A percentile compares a stretch with the other conserved stretches of the same genome.
Evolutionary conservation across 1,140 invertebrate genomes (phyloP).

Genomic region (Rhynchophorus ferrugineus): DNA sequence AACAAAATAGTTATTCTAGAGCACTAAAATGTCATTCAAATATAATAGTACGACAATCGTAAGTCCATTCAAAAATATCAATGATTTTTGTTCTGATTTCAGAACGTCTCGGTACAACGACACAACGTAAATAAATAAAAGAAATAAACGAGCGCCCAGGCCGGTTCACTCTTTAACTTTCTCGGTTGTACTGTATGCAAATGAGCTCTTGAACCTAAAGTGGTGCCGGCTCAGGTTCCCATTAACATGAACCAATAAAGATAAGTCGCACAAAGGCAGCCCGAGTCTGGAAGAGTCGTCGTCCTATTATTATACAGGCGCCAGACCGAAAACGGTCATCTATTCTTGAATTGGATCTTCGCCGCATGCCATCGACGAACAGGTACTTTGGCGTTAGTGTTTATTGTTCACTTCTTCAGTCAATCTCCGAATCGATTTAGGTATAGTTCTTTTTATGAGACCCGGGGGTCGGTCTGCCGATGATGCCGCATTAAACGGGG

Average conservation of each 20-base stretch:
- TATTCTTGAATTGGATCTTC: slow-evolving; percentile 19
- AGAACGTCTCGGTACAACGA: too few species aligned
- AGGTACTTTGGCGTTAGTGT: slow-evolving; percentile 19
- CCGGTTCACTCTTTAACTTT: too few species aligned
- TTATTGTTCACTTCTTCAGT: slow-evolving; percentile 16
- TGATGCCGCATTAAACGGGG: slow-evolving; percentile 9
- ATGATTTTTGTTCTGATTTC: too few species aligned
- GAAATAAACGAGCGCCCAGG: too few species aligned
- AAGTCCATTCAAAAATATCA: too few species aligned
- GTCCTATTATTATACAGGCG: slow-evolving; percentile 20
- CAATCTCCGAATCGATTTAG: slow-evolving; percentile 12
- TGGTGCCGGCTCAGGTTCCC: slow-evolving; percentile 7
- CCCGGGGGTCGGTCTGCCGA: too few species aligned
- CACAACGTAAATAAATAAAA: too few species aligned
- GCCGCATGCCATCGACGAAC: slow-evolving; percentile 15
- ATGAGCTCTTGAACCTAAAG: slow-evolving; percentile 8
- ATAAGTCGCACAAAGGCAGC: slow-evolving; percentile 21
- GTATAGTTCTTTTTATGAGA: slow-evolving; percentile 5
- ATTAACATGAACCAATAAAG: slow-evolving; percentile 23
- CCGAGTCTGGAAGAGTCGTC: slow-evolving; percentile 3
- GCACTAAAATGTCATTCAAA: too few species aligned
- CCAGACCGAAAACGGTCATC: slow-evolving; percentile 17
- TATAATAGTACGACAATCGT: too few species aligned
- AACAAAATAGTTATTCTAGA: too few species aligned
- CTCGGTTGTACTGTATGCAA: too few species aligned